Evolutionary conservation across 2,113 vertebrate species (phyloP), one percentile per base, ranked within the genome.

Genomic region (Suncus etruscus): DNA sequence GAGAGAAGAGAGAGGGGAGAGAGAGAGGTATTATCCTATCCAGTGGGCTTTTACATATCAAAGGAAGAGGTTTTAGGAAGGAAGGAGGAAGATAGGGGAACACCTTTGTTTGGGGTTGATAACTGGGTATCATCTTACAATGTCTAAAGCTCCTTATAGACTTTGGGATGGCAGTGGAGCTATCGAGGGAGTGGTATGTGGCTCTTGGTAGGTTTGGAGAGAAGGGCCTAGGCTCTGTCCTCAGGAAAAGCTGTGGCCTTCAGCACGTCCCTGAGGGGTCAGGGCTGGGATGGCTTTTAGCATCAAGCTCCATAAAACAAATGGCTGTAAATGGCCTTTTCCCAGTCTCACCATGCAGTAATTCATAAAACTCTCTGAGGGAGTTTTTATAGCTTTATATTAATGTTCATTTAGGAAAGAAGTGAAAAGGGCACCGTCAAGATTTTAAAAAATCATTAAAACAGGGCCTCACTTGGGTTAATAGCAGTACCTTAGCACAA

Each of bases 381-480:
- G 86, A 48, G 80, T 48, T 95, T 96, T 95, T 95, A 96, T 79
- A 88, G 69, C 88, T 88, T 82, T 81, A 63, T 95, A 94, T 96
- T 94, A 95, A 94, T 93, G 95, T 94, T 97, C 94, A 95, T 92
- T 95, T 94, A 96, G 95, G 93, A 89, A 95, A 96, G 88, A 93
- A 94, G 91, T 94, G 95, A 94, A 95, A 97, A 97, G 95, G 95
- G 85, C 94, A 97, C 72, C 15, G 7, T 90, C 94, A 82, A 94
- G 95, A 95, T 94, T 94, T 94, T 78, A 63, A 80, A 95, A 96
- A 96, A 92, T 91, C 76, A 94, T 94, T 89, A 90, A 80, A 89
- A 95, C 93, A 77, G 54, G 83, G 80, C 75, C 58, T 73, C n/a
- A 2, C 90, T 58, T 61, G 32, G 75, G 86, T 94, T 91, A 86